Percentiles rank a stretch among this genome's conserved stretches.
These are phyloP conservation scores for Eubasilissa splendida DNA, from an alignment of 2,888 invertebrate species.

Conservation along the genomic window DNA sequence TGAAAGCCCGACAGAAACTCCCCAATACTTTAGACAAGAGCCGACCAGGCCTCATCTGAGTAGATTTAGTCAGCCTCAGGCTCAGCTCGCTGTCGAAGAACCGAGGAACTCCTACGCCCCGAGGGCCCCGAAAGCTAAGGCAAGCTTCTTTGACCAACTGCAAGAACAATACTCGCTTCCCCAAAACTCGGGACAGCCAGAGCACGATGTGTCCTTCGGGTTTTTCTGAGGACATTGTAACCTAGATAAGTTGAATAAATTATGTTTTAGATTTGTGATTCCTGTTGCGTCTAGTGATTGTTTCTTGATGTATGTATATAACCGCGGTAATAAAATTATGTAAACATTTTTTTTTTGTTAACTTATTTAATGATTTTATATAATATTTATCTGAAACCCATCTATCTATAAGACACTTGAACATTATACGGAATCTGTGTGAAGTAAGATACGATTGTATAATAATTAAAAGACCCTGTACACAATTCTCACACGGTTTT, in stretches of 20 bases:
- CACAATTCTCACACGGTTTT: slow-evolving; percentile 2
- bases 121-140: slow-evolving; percentile 62
- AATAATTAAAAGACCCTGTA: background rate
- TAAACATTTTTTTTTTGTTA: background rate
- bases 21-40: slow-evolving; percentile 59
- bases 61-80: slow-evolving; percentile 60
- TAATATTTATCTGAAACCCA: too few relatives aligned
- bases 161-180: slow-evolving; percentile 87
- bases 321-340: slow-evolving; percentile 28
- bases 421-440: too few relatives aligned
- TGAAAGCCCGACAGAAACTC: slow-evolving; percentile 58
- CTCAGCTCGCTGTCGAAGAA: slow-evolving; percentile 60
- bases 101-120: slow-evolving; percentile 59
- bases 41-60: slow-evolving; percentile 60
- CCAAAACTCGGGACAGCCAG: slow-evolving; percentile 74
- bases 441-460: too few relatives aligned
- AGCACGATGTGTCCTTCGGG: slow-evolving; percentile 89
- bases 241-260: slow-evolving; percentile 39
- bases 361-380: too few relatives aligned
- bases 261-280: slow-evolving; percentile 39
- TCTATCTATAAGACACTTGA: too few relatives aligned
- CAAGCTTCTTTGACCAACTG: slow-evolving; percentile 82
- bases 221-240: slow-evolving; percentile 74
- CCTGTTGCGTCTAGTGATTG: slow-evolving; percentile 32
- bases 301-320: slow-evolving; percentile 34